Conservation (phyloP, 2,797 vertebrate species). For the Sorex maritimensis region DNA sequence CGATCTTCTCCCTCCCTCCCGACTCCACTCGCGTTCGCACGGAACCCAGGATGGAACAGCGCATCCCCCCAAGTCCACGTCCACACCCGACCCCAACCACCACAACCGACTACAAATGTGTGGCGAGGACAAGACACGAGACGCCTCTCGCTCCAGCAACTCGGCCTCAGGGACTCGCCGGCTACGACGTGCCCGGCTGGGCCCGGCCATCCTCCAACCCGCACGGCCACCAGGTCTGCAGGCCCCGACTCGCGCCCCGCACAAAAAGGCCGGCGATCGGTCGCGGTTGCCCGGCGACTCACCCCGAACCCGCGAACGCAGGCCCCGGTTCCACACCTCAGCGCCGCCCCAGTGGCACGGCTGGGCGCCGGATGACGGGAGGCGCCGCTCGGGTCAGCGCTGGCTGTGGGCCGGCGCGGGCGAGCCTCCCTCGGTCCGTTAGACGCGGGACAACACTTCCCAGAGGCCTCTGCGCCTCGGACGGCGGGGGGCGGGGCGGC, state of each 20-base stretch:
- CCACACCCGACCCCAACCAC: neutral
- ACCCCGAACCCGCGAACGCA: conserved; percentile 13
- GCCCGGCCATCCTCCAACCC: neutral
- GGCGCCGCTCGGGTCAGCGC: rapidly evolving
- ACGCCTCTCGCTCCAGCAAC: too few species aligned
- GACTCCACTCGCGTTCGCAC: neutral
- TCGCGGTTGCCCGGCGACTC: conserved; percentile 37
- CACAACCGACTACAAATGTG: neutral
- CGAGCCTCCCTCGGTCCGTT: conserved; percentile 1
- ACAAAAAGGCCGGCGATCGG: neutral
- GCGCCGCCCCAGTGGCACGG: neutral
- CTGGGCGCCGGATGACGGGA: rapidly evolving
- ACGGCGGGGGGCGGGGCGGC: neutral
- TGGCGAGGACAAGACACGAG: neutral
- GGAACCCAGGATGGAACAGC: too few species aligned
- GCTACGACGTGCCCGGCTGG: neutral
- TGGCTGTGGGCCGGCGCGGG: neutral
- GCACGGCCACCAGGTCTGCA: neutral
- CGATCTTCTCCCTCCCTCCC: neutral
- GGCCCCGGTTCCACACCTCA: neutral
- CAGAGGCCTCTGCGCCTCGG: conserved; percentile 55
- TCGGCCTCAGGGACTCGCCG: too few species aligned
- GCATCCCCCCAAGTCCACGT: too few species aligned
- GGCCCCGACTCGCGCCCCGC: conserved; percentile 36
- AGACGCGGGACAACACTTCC: conserved; percentile 62